Percentiles rank a stretch among this genome's conserved stretches.
Conservation (phyloP, 2,113 vertebrate genomes). For the Sinocyclocheilus rhinocerous region DNA sequence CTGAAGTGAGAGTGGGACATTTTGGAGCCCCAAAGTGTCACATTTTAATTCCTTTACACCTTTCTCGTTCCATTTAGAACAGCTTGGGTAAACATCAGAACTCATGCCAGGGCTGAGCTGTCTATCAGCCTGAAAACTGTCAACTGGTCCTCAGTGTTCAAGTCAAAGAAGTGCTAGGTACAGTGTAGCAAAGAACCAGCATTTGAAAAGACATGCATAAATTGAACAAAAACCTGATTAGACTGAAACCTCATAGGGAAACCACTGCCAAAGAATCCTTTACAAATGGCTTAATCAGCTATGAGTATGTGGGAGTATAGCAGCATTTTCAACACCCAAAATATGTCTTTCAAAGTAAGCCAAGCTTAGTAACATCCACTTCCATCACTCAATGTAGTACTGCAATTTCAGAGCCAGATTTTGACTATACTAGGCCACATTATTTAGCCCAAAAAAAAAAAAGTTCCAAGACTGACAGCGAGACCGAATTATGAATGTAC, state of each 20-base stretch:
- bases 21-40: conserved; percentile 41
- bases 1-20: conserved; percentile 27
- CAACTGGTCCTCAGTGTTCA: neutral
- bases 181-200: conserved; percentile 16
- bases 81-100: conserved; percentile 62
- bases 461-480: conserved; percentile 33
- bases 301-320: neutral
- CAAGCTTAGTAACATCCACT: conserved; percentile 34
- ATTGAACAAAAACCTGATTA: conserved; percentile 9
- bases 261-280: neutral
- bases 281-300: neutral
- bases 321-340: conserved; percentile 19
- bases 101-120: conserved; percentile 59
- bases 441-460: conserved; percentile 32
- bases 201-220: neutral
- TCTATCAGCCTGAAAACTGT: conserved; percentile 51
- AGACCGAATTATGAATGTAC: conserved; percentile 52
- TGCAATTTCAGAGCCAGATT: conserved; percentile 48
- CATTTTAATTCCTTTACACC: conserved; percentile 33
- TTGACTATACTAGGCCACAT: conserved; percentile 23
- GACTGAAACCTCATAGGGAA: neutral
- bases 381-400: conserved; percentile 49
- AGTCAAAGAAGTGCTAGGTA: conserved; percentile 30
- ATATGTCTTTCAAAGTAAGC: conserved; percentile 17
- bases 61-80: conserved; percentile 59